Percentiles rank a stretch among this genome's conserved stretches.
These are phyloP conservation scores for Zootermopsis nevadensis DNA, from an alignment of 2,888 invertebrate species.

Conservation along the genomic window DNA sequence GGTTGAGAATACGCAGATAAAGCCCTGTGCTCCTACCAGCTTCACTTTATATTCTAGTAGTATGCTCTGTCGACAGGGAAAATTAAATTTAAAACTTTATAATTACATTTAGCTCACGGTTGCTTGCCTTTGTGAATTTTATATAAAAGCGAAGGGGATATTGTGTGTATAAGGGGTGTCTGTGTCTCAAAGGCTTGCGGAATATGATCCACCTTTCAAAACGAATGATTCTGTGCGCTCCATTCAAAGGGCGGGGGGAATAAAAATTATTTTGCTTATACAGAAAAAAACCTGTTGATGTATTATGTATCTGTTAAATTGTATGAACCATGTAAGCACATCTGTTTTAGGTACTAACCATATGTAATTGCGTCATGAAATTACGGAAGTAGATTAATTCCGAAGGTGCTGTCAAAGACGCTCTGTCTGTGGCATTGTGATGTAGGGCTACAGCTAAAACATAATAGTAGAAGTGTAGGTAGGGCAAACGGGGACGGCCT, in stretches of 20 bases:
- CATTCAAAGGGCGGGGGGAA: background rate
- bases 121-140: constrained; percentile 36
- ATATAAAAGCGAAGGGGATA: constrained; percentile 6
- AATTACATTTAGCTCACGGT: constrained; percentile 35
- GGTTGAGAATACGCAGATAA: background rate
- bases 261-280: constrained; percentile 2
- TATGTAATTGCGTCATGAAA: background rate
- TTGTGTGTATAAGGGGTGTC: background rate
- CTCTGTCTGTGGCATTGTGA: background rate
- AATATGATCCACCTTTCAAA: background rate
- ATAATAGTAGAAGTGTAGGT: constrained; percentile 29
- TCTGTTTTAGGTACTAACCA: background rate
- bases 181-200: constrained; percentile 12
- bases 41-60: constrained; percentile 13
- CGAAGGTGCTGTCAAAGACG: background rate
- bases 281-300: background rate
- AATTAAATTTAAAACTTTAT: constrained; percentile 34
- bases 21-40: constrained; percentile 1
- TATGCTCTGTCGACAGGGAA: background rate
- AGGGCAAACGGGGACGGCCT: constrained; percentile 6
- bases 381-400: background rate
- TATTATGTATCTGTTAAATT: constrained; percentile 10
- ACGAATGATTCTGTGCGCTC: background rate
- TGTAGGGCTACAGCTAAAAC: background rate
- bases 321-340: background rate